Conservation (phyloP, 2,113 vertebrate genomes). For the Ciconia boyciana region DNA sequence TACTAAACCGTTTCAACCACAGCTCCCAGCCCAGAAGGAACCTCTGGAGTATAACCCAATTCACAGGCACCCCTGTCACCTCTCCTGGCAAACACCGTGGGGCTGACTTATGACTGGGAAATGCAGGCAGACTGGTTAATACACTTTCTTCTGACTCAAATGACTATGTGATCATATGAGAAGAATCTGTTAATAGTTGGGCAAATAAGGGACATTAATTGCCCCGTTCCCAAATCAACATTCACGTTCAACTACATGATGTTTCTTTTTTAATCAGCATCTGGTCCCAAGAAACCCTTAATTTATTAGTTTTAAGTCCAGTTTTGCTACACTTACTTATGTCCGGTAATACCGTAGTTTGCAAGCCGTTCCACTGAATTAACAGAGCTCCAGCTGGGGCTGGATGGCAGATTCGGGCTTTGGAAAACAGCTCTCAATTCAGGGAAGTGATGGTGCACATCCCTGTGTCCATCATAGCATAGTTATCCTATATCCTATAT, state of each 20-base stretch:
- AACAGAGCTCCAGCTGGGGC: background rate
- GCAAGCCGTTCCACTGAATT: background rate
- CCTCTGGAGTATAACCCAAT: background rate
- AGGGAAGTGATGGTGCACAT: background rate
- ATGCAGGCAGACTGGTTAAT: background rate
- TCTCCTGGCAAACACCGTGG: background rate
- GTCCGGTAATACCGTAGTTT: background rate
- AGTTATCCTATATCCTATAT: too few species aligned
- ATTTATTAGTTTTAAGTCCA: background rate
- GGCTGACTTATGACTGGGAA: background rate
- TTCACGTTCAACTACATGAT: background rate
- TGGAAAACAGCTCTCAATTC: background rate
- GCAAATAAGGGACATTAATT: background rate
- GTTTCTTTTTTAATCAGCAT: background rate
- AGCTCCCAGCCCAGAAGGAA: background rate
- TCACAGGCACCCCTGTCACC: background rate
- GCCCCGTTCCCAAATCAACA: background rate
- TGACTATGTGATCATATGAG: background rate
- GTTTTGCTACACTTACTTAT: background rate
- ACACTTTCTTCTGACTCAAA: background rate
- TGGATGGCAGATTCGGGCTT: background rate
- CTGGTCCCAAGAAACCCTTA: background rate
- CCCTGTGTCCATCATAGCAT: background rate
- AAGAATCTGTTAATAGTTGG: background rate
- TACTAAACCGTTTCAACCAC: background rate